phyloP scores from a whole-genome alignment of 2,113 vertebrate species.

The Dunckerocampus dactyliophorus region DNA sequence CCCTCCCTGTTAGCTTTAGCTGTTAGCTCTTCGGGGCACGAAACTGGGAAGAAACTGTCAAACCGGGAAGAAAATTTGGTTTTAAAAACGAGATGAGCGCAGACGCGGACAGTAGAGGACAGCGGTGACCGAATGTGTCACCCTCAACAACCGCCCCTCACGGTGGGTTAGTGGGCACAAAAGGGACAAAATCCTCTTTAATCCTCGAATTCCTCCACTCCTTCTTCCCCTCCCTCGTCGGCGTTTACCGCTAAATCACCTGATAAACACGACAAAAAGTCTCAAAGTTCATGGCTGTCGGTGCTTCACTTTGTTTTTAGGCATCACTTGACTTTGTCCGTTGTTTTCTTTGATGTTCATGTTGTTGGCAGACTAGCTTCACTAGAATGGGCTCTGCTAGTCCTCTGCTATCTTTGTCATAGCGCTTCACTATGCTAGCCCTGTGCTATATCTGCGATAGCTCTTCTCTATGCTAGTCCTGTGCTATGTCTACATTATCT shows the following conservation, averaged over 20 bases:
- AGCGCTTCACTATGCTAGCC: too few relatives aligned
- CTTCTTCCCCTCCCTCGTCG: background rate
- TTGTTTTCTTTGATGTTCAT: too few relatives aligned
- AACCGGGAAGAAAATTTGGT: conserved; percentile 15
- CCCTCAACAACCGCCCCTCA: conserved; percentile 1
- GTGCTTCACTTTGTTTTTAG: too few relatives aligned
- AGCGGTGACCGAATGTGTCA: conserved; percentile 42
- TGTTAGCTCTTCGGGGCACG: conserved; percentile 33
- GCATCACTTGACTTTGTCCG: too few relatives aligned
- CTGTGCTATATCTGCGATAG: too few relatives aligned
- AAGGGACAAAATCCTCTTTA: background rate
- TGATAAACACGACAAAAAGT: too few relatives aligned
- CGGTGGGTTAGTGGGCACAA: conserved; percentile 13
- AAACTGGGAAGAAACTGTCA: conserved; percentile 16
- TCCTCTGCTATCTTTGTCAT: too few relatives aligned
- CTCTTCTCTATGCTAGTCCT: too few relatives aligned
- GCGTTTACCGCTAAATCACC: background rate
- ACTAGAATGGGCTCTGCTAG: too few relatives aligned
- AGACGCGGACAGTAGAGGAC: conserved; percentile 16
- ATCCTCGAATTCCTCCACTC: conserved; percentile 14
- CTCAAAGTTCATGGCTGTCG: too few relatives aligned
- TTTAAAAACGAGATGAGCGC: conserved; percentile 25
- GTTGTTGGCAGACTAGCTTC: too few relatives aligned
- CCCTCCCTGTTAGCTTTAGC: conserved; percentile 59
- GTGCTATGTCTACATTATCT: too few relatives aligned